These are phyloP conservation scores for Scolopax bukidnonensis DNA, from an alignment of 2,797 vertebrate species.

Conservation along the genomic window DNA sequence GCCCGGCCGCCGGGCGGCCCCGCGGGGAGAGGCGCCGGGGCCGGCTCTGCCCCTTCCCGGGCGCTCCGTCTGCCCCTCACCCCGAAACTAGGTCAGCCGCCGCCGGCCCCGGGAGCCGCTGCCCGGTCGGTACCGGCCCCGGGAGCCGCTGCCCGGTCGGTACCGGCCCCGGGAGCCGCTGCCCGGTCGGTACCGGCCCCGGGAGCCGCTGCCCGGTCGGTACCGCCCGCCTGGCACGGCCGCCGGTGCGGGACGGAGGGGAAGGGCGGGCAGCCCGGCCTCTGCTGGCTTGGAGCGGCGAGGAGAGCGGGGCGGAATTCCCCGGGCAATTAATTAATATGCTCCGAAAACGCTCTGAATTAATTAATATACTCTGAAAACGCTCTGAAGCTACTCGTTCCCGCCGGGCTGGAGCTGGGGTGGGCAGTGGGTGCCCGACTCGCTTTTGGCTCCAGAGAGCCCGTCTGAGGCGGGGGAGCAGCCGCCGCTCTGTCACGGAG, in stretches of 20 bases:
- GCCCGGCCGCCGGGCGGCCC: not conserved
- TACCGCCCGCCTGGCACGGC: not conserved
- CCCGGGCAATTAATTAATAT: rapidly evolving
- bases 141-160: not conserved
- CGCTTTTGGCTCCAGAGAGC: too few species aligned
- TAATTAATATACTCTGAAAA: rapidly evolving
- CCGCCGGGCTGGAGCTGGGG: not conserved
- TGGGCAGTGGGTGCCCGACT: rapidly evolving
- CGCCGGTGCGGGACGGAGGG: not conserved
- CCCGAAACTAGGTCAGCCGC: not conserved
- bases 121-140: not conserved
- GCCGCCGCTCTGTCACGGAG: rapidly evolving
- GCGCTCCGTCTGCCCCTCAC: not conserved
- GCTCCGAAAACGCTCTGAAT: not conserved
- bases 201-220: not conserved
- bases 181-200: not conserved
- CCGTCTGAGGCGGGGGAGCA: not conserved
- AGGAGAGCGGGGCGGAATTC: not conserved
- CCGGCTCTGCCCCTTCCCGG: not conserved
- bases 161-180: too few species aligned
- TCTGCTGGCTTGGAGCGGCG: not conserved
- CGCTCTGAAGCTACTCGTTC: not conserved
- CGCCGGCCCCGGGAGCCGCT: not conserved
- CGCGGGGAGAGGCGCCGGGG: not conserved
- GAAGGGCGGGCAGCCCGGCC: not conserved